Base-by-base conservation (phyloP, 2,888 invertebrate species). In the Laspeyria flexula region DNA sequence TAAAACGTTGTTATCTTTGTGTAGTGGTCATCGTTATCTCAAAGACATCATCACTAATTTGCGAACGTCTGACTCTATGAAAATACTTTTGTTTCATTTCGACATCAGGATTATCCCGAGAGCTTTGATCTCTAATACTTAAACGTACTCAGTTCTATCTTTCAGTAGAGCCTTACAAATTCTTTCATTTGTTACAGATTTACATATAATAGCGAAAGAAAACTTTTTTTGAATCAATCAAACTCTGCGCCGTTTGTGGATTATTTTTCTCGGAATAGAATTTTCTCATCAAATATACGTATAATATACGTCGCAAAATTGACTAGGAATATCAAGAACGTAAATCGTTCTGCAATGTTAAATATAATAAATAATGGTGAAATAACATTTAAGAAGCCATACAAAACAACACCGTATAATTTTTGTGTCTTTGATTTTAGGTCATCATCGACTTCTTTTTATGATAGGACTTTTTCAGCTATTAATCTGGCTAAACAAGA, bases 41-140 rank as follows among this genome's bases (percentile, higher is more conserved):
- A 34, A 16, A 34, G 18, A 34, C 18, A 15, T 10, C 10, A 34
- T 13, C 13, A 33, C 6, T 33, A 33, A 34, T 34, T 34, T 18
- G 16, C 0, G 5, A 16, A n/a, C 18, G 3, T 16, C 18, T 18
- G 4, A 7, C n/a, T 34, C n/a, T 18, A 16, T 15, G 10, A 34
- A 34, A 16, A 34, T 34, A 16, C 18, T 18, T 12, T 34, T 34
- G 31, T 31, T 31, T 11, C 13, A 16, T 16, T n/a, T 18, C 34
- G 18, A 34, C n/a, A 4, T 18, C 34, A 18, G 10, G 34, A 34
- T 34, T 3, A 34, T 34, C 18, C 16, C 16, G n/a, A 34, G 1
- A 34, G 34, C 34, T 34, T 34, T 34, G 34, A 34, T 34, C 34
- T 34, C 34, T n/a, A 16, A 34, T 34, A 34, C 34, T 34, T 16